Percentiles rank a stretch among this genome's conserved stretches.
Evolutionary conservation across 2,113 vertebrate genomes (phyloP).

Genomic region (Cryptotis parvus): DNA sequence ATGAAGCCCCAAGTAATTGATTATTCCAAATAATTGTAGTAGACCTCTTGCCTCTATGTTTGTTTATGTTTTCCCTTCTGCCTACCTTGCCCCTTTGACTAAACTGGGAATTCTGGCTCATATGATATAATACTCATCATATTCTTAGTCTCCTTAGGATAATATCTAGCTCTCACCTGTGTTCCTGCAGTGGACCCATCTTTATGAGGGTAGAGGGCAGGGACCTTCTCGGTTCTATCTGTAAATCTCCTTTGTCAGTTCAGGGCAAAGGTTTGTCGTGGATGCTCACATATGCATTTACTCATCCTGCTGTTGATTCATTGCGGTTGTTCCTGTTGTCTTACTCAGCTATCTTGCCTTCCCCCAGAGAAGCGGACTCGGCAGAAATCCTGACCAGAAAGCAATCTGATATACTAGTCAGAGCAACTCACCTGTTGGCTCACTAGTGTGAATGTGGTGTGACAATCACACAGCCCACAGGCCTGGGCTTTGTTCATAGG

Average conservation of each 20-base stretch:
- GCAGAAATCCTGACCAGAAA: conserved; percentile 76
- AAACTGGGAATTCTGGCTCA: not conserved
- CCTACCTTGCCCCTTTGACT: not conserved
- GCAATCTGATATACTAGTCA: conserved; percentile 63
- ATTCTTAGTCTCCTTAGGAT: not conserved
- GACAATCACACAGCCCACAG: conserved; percentile 55
- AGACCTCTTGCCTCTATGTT: not conserved
- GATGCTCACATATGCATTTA: not conserved
- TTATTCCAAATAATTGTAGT: not conserved
- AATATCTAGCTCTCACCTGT: not conserved
- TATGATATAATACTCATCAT: no score
- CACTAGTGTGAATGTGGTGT: conserved; percentile 30
- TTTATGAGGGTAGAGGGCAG: not conserved
- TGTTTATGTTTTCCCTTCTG: not conserved
- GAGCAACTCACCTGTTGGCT: conserved; percentile 72
- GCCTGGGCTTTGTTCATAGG: conserved; percentile 44
- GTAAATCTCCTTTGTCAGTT: not conserved
- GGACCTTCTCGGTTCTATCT: not conserved
- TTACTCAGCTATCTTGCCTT: conserved; percentile 65
- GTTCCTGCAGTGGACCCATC: not conserved
- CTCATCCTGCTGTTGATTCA: conserved; percentile 61
- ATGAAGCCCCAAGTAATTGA: not conserved
- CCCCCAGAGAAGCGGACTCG: conserved; percentile 56
- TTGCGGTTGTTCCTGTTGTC: not conserved
- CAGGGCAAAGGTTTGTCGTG: not conserved